Evolutionary conservation across 2,797 vertebrate genomes (phyloP), one percentile per base, ranked within the genome.

Genomic region (Avahi laniger): DNA sequence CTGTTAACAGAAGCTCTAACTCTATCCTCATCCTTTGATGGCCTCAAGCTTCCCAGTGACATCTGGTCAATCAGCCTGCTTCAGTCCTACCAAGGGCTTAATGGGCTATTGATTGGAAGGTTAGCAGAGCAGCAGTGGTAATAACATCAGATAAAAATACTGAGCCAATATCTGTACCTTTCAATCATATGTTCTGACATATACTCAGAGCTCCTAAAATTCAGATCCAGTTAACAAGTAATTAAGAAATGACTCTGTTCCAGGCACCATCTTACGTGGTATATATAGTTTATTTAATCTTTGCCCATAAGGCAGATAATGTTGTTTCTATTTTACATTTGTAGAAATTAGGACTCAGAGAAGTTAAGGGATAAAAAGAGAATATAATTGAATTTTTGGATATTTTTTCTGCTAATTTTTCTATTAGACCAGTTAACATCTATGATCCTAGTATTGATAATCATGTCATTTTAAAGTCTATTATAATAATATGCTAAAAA

Each of bases 81-180:
- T 35, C 26, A 69, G 67, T 65, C 4, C 54, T 63, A 22, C 35
- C 1, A 20, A 65, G 14, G 33, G 43, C 30, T 75, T 91, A 91
- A 93, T 72, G 50, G 57, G 15, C 20, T 95, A 86, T 86, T 86
- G 88, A 92, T 54, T 93, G 18, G n/a, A 81, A 95, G 9, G 28
- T 88, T 81, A 96, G 61, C 50, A 35, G 28, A 94, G 15, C 67
- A 82, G 54, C 28, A n/a, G 26, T 82, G 28, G 13, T 54, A 85
- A 92, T 91, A 78, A 46, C 26, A 79, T 89, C 48, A 75, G 61
- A 83, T 38, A 78, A 78, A 93, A 63, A 81, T 59, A 54, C 12
- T 35, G 93, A 87, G 38, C 15, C 57, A 38, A 65, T 2, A 4
- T 69, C 30, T 89, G 17, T 38, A 61, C 41, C 35, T 93, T 67